These are phyloP conservation scores for Dinomys branickii DNA, from an alignment of 2,113 vertebrate genomes.

Conservation along the genomic window DNA sequence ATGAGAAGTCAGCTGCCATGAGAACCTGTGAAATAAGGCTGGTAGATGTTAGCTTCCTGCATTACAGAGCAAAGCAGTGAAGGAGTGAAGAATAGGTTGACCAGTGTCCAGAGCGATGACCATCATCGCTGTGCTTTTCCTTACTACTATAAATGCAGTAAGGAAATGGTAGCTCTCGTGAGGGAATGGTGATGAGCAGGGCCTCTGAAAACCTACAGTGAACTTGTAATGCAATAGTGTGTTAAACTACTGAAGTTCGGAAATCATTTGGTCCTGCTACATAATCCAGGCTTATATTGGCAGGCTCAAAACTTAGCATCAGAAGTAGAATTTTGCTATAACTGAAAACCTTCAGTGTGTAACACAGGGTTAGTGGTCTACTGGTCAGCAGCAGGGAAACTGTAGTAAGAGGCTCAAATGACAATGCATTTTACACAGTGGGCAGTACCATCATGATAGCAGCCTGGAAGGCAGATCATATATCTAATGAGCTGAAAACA, in stretches of 20 bases:
- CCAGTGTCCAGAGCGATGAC: not conserved
- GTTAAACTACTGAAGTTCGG: not conserved
- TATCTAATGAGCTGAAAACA: not conserved
- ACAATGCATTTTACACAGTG: not conserved
- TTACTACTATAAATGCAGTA: not conserved
- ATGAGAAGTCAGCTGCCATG: not conserved
- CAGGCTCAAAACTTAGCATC: not conserved
- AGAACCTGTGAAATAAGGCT: not conserved
- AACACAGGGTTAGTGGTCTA: not conserved
- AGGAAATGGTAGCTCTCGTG: not conserved
- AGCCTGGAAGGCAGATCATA: not conserved
- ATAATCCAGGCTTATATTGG: not conserved
- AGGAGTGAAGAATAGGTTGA: not conserved
- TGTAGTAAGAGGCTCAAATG: not conserved
- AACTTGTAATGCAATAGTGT: not conserved
- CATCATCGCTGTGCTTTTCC: not conserved
- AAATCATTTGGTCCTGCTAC: not conserved
- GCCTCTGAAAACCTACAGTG: not conserved
- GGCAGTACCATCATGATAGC: not conserved
- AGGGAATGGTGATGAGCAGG: not conserved
- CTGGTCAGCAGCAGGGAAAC: not conserved
- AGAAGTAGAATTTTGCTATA: not conserved
- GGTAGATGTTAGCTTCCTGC: not conserved
- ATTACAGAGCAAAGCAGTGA: not conserved
- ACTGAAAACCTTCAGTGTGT: not conserved